Evolutionary conservation across 1,140 invertebrate genomes (phyloP).

Genomic region (Copidosoma floridanum): DNA sequence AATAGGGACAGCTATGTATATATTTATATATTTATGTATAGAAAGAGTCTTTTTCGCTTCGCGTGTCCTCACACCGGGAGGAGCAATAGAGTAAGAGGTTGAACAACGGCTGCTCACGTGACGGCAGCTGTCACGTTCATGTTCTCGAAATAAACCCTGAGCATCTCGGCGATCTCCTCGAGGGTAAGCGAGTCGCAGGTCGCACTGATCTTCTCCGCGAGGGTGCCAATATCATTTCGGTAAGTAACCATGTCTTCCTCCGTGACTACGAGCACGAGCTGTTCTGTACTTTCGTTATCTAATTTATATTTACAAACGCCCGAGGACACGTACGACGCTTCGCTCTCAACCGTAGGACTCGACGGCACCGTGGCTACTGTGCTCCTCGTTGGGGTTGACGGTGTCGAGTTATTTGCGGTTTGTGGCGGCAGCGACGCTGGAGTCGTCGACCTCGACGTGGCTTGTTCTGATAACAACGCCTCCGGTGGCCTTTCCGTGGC

Average conservation of each 20-base stretch:
- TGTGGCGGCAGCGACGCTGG: not conserved
- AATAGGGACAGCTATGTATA: too few relatives aligned
- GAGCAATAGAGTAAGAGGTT: too few relatives aligned
- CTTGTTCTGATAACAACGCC: too few relatives aligned
- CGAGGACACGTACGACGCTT: constrained; percentile 3
- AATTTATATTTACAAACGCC: constrained; percentile 18
- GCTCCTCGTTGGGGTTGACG: not conserved
- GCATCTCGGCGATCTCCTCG: constrained; percentile 28
- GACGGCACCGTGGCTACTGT: not conserved
- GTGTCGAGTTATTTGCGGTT: not conserved
- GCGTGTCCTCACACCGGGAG: too few relatives aligned
- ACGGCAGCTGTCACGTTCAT: too few relatives aligned
- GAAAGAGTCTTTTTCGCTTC: too few relatives aligned
- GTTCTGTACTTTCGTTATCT: constrained; percentile 22
- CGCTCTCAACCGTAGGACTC: not conserved
- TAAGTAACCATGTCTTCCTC: constrained; percentile 29
- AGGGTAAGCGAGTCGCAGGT: constrained; percentile 22
- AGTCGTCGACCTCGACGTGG: not conserved
- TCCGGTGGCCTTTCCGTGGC: not conserved
- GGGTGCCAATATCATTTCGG: constrained; percentile 24
- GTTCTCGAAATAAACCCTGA: constrained; percentile 22
- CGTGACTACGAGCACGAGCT: constrained; percentile 28
- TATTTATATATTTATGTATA: too few relatives aligned
- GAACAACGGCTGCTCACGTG: not conserved
- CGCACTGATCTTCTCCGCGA: constrained; percentile 25